Conservation (phyloP, 2,888 invertebrate species). For the Pristionchus arcanus region DNA sequence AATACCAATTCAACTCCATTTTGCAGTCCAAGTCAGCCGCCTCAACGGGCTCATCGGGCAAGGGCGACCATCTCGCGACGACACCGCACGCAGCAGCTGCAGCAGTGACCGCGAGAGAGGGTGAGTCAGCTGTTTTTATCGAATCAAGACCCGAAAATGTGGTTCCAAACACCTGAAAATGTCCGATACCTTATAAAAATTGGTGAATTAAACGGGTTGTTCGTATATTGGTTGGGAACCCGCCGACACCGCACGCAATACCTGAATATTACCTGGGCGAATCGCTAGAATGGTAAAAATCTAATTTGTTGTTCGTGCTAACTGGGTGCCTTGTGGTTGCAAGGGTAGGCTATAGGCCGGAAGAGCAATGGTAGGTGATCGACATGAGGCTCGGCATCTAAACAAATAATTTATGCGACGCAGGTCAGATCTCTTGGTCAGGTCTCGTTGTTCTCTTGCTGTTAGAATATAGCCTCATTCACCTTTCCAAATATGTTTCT, state of each 20-base stretch:
- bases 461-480: no score
- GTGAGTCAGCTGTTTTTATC: conserved; percentile 10
- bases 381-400: neutral
- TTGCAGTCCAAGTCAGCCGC: conserved; percentile 45
- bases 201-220: no score
- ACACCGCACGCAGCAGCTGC: neutral
- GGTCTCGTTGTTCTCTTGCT: no score
- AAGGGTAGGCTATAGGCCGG: neutral
- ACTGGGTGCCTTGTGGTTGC: neutral
- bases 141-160: no score
- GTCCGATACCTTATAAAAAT: no score
- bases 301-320: neutral
- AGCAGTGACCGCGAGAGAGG: neutral
- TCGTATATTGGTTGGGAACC: no score
- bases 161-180: no score
- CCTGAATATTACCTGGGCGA: no score
- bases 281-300: no score
- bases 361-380: neutral
- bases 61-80: neutral
- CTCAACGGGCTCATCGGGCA: neutral
- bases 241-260: no score
- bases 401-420: neutral
- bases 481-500: no score
- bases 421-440: neutral
- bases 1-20: no score